phyloP scores from a whole-genome alignment of 2,113 vertebrate species.

The Rissa tridactyla region DNA sequence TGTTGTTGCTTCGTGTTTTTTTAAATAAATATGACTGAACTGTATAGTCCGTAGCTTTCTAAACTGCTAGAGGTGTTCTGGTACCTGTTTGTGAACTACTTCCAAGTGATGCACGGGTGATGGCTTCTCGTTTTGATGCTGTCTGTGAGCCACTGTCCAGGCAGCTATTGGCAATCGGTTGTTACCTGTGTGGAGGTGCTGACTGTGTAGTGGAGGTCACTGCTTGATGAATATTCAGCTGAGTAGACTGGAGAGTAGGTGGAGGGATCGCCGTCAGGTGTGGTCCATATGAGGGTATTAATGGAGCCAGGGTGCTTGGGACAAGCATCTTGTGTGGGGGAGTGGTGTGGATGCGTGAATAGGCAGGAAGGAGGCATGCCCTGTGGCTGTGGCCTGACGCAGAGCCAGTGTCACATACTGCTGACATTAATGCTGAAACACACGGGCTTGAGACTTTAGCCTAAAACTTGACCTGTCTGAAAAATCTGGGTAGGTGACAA shows the following conservation, averaged over 20 bases:
- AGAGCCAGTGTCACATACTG: rapidly evolving
- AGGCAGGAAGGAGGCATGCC: not conserved
- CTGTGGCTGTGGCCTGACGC: not conserved
- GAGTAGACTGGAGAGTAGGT: not conserved
- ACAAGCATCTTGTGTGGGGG: not conserved
- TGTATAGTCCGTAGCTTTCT: not conserved
- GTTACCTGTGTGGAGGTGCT: not conserved
- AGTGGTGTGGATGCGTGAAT: rapidly evolving
- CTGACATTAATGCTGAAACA: not conserved
- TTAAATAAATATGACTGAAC: not conserved
- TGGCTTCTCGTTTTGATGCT: not conserved
- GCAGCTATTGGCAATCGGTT: not conserved
- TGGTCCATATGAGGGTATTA: not conserved
- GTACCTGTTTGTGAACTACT: not conserved
- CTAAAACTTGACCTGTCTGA: not conserved
- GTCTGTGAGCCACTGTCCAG: not conserved
- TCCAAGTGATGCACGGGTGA: not conserved
- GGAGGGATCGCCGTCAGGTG: not conserved
- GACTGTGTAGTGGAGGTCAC: not conserved
- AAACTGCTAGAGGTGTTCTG: not conserved
- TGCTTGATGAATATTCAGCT: not conserved
- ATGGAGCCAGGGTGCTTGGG: not conserved
- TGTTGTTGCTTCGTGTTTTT: not conserved
- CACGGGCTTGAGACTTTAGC: not conserved
- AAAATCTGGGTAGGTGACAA: not conserved